A percentile compares a stretch with the other conserved stretches of the same genome.
phyloP scores from a whole-genome alignment of 2,797 vertebrate genomes.

The Eulemur coronatus region DNA sequence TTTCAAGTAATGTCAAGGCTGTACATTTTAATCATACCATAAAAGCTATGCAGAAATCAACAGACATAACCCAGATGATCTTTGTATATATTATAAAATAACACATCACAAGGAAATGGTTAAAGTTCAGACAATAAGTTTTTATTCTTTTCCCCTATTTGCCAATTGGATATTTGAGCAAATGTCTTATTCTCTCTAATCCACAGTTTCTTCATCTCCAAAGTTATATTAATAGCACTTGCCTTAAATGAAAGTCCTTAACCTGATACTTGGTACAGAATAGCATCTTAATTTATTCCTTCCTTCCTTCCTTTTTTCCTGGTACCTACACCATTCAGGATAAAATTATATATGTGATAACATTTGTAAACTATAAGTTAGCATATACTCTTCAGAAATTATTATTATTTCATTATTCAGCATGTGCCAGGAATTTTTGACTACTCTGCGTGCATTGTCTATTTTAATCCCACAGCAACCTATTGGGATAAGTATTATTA shows the following conservation, averaged over 20 bases:
- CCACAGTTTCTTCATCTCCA: not conserved
- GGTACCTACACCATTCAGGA: not conserved
- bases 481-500: not conserved
- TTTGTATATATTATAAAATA: not conserved
- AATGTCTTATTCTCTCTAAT: not conserved
- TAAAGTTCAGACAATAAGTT: not conserved
- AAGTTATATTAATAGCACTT: not conserved
- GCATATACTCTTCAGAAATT: not conserved
- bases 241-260: not conserved
- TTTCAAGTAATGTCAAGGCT: not conserved
- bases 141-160: not conserved
- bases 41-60: not conserved
- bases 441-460: not conserved
- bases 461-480: not conserved
- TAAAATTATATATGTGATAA: not conserved
- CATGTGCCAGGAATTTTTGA: not conserved
- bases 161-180: not conserved
- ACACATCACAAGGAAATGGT: not conserved
- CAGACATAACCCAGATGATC: not conserved
- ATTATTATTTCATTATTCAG: not conserved
- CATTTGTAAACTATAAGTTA: not conserved
- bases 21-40: not conserved
- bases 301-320: not conserved
- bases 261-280: not conserved
- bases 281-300: not conserved